Evolutionary conservation across 2,797 vertebrate species (phyloP).

Genomic region (Crocidura indochinensis): DNA sequence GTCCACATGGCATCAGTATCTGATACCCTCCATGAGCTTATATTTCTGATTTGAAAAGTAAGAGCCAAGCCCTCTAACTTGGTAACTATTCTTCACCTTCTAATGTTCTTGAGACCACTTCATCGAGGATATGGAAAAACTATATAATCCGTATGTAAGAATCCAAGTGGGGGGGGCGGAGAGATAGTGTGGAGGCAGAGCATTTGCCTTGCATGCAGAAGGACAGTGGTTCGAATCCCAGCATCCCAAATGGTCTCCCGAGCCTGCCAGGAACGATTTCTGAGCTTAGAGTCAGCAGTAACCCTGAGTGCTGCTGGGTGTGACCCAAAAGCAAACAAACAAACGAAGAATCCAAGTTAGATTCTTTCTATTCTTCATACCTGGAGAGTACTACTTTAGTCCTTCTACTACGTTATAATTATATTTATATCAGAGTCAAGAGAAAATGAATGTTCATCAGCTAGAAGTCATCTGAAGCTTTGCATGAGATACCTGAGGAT

Average conservation of each 20-base stretch:
- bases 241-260: no score
- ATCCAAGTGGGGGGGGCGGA: no score
- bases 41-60: background rate
- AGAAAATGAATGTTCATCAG: background rate
- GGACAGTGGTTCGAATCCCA: no score
- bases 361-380: background rate
- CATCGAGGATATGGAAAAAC: background rate
- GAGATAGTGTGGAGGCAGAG: no score
- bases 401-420: no score
- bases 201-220: no score
- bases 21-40: background rate
- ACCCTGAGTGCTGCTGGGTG: no score
- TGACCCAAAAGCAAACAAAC: no score
- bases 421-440: no score
- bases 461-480: background rate
- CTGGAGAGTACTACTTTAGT: background rate
- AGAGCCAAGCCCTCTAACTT: background rate
- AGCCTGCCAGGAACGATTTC: no score
- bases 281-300: no score
- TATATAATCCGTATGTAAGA: background rate
- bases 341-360: background rate
- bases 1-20: background rate
- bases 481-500: constrained; percentile 17
- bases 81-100: no score
- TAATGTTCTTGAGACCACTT: background rate